Conservation (phyloP, 2,797 vertebrate genomes). For the Falco berigora region DNA sequence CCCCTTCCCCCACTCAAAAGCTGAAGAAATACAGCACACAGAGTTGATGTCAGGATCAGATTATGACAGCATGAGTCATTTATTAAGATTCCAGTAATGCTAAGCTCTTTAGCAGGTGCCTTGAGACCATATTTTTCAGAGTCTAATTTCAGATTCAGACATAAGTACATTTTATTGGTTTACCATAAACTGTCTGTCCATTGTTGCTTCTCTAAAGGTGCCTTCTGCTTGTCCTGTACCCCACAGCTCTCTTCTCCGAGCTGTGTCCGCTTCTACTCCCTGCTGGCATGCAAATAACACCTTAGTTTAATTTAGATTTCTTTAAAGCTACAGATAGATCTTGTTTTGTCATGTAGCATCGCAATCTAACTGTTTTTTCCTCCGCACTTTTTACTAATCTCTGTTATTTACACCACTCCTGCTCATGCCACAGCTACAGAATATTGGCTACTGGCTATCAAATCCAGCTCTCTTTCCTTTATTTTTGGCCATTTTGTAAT, state of each 20-base stretch:
- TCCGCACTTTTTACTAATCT: background rate
- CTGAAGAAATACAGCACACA: background rate
- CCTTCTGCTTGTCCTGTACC: background rate
- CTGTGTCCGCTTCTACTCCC: background rate
- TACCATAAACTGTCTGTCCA: constrained; percentile 47
- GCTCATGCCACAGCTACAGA: background rate
- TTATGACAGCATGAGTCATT: constrained; percentile 57
- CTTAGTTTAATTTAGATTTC: background rate
- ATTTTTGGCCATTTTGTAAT: background rate
- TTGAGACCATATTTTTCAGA: background rate
- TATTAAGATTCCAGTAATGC: constrained; percentile 47
- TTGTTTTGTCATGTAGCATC: background rate
- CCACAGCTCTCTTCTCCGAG: background rate
- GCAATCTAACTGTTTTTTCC: background rate
- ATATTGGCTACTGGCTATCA: background rate
- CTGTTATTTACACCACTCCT: background rate
- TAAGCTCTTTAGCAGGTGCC: constrained; percentile 54
- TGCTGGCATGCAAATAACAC: background rate
- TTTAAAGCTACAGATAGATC: background rate
- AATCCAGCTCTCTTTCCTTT: background rate
- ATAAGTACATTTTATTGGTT: constrained; percentile 49
- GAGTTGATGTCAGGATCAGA: constrained; percentile 43
- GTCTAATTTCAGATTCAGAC: constrained; percentile 61
- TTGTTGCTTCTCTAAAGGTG: background rate
- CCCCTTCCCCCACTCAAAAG: background rate